A percentile compares a stretch with the other conserved stretches of the same genome.
phyloP scores from a whole-genome alignment of 2,888 invertebrate species.

The Polylopha cassiicola region DNA sequence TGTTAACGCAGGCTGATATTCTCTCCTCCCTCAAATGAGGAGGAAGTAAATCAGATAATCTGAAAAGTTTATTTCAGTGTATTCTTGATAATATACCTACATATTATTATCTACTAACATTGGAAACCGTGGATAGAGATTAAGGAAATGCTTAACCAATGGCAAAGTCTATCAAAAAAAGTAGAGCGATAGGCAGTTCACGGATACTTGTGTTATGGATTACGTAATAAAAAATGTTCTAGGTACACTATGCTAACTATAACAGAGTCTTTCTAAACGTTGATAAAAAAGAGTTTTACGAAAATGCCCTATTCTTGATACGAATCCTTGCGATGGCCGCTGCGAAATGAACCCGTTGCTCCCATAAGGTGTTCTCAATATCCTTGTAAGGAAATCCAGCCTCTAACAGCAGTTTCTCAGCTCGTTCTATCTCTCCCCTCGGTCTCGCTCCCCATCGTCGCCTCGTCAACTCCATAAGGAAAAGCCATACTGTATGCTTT shows the following conservation, averaged over 20 bases:
- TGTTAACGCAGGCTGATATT: slow-evolving; percentile 74
- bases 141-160: too few relatives aligned
- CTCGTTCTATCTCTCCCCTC: slow-evolving; percentile 47
- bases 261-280: too few relatives aligned
- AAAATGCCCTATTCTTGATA: slow-evolving; percentile 84
- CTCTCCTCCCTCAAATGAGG: slow-evolving; percentile 83
- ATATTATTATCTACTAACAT: too few relatives aligned
- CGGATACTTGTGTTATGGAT: too few relatives aligned
- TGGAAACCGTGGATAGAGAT: too few relatives aligned
- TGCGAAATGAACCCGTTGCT: slow-evolving; percentile 81
- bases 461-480: slow-evolving; percentile 83
- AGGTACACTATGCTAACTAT: too few relatives aligned
- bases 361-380: slow-evolving; percentile 81
- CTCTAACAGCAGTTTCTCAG: slow-evolving; percentile 41
- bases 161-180: too few relatives aligned
- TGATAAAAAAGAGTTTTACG: slow-evolving; percentile 46
- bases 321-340: slow-evolving; percentile 87
- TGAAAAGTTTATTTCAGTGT: too few relatives aligned
- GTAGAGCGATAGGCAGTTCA: too few relatives aligned
- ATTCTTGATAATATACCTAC: too few relatives aligned
- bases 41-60: slow-evolving; percentile 83
- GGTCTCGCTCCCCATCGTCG: slow-evolving; percentile 74
- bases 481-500: slow-evolving; percentile 77
- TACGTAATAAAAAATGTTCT: too few relatives aligned
- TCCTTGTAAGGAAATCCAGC: slow-evolving; percentile 62